Evolutionary conservation across 2,113 vertebrate species (phyloP).

Genomic region (Pygoscelis adeliae): DNA sequence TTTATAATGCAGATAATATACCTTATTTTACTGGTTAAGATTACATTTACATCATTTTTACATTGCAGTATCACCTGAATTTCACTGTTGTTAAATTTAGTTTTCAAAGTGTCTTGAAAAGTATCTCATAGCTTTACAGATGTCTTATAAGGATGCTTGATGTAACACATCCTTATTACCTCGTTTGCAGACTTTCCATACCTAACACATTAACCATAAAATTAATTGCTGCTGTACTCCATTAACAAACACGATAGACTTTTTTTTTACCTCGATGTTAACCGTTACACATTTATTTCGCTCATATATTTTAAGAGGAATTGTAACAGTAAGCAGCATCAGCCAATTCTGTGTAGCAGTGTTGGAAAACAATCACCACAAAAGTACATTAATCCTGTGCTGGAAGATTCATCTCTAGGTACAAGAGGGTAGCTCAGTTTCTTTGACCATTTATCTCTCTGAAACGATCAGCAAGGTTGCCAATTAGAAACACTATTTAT

Average conservation of each 20-base stretch:
- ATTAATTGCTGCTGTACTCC: not conserved
- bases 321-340: not conserved
- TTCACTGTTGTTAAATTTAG: not conserved
- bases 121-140: not conserved
- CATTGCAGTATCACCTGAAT: not conserved
- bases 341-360: not conserved
- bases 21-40: not conserved
- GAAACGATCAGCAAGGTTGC: not conserved
- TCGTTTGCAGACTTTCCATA: not conserved
- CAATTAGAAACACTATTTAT: constrained; percentile 30
- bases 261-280: not conserved
- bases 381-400: not conserved
- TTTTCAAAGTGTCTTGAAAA: not conserved
- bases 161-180: not conserved
- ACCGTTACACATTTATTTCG: not conserved
- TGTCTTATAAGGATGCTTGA: not conserved
- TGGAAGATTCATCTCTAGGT: not conserved
- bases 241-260: not conserved
- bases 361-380: not conserved
- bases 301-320: not conserved
- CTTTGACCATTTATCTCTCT: constrained; percentile 20
- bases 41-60: not conserved
- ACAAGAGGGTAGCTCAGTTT: not conserved
- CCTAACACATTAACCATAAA: not conserved
- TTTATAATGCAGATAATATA: not conserved